phyloP scores from a whole-genome alignment of 2,113 vertebrate genomes.

The Pleuronectes platessa region DNA sequence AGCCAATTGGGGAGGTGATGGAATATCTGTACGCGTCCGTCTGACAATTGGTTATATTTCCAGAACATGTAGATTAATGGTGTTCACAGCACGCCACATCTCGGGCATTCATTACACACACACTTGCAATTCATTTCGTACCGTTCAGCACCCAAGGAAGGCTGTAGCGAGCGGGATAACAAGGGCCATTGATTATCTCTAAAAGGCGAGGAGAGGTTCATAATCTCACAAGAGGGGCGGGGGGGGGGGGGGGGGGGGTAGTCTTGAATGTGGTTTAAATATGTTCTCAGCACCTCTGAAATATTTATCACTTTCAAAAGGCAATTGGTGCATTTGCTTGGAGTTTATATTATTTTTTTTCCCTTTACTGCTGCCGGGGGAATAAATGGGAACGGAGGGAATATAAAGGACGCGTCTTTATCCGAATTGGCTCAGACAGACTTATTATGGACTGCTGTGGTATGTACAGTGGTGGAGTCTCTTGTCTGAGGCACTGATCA shows the following conservation, averaged over 20 bases:
- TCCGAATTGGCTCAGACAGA: constrained; percentile 78
- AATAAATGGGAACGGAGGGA: constrained; percentile 66
- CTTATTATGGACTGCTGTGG: constrained; percentile 76
- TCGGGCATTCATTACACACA: constrained; percentile 77
- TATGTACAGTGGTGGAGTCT: constrained; percentile 67
- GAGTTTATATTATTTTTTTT: constrained; percentile 72
- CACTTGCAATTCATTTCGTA: constrained; percentile 67
- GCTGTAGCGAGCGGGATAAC: constrained; percentile 67
- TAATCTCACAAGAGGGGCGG: constrained; percentile 74
- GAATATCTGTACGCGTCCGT: constrained; percentile 79
- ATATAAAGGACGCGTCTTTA: constrained; percentile 76
- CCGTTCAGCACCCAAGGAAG: constrained; percentile 67
- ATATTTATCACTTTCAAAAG: constrained; percentile 83
- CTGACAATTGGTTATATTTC: constrained; percentile 86
- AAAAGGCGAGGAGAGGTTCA: constrained; percentile 79
- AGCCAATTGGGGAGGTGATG: constrained; percentile 85
- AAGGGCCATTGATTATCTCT: constrained; percentile 86
- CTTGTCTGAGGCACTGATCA: constrained; percentile 71
- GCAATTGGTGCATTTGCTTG: constrained; percentile 80
- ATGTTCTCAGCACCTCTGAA: constrained; percentile 77
- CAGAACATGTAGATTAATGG: constrained; percentile 88
- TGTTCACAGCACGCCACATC: constrained; percentile 71
- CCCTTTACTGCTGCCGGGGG: constrained; percentile 52
- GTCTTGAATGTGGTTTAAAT: constrained; percentile 81
- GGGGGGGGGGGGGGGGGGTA: constrained; percentile 40